Conservation (phyloP, 2,888 invertebrate genomes). For the Yponomeuta malinellus region DNA sequence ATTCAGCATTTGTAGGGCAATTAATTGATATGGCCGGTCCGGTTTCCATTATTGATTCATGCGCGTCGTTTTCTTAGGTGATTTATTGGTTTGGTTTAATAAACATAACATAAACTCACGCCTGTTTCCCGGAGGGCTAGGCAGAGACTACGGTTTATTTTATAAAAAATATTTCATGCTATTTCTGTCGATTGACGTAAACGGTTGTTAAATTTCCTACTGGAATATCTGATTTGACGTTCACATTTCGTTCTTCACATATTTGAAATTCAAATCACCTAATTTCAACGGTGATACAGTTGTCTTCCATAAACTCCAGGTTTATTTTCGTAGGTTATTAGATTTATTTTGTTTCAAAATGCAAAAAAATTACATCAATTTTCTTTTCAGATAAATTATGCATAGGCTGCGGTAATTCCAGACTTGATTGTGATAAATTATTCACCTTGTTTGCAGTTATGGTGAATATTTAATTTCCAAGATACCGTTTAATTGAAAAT, state of each 20-base stretch:
- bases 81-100: neutral
- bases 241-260: neutral
- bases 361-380: neutral
- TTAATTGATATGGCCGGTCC: neutral
- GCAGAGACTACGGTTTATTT: too few relatives aligned
- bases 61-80: neutral
- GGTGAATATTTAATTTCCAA: neutral
- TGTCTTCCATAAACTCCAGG: neutral
- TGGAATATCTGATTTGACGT: neutral
- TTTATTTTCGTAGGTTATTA: neutral
- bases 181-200: neutral
- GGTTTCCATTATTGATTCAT: neutral
- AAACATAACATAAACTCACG: too few relatives aligned
- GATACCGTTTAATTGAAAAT: neutral
- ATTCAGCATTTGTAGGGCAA: neutral
- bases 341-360: neutral
- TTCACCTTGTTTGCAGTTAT: neutral
- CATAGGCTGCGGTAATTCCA: neutral
- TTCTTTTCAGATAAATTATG: neutral
- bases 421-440: neutral
- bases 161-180: too few relatives aligned
- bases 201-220: neutral
- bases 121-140: too few relatives aligned
- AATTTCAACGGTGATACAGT: neutral
- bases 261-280: neutral